phyloP scores from a whole-genome alignment of 1,140 invertebrate genomes.

The Ylistrum balloti region DNA sequence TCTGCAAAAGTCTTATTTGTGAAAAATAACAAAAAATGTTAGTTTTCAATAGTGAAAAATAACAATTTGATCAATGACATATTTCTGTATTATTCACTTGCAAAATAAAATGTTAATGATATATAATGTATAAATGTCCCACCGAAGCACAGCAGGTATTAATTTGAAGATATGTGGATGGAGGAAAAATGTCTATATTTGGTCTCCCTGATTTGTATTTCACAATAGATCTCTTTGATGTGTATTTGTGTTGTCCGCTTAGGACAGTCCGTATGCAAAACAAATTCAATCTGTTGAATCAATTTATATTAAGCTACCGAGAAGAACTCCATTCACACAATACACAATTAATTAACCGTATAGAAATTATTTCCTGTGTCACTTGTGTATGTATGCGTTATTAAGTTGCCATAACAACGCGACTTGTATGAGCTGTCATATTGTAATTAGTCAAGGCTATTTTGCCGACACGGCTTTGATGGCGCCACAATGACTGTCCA shows the following conservation, averaged over 20 bases:
- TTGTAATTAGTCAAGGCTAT: not conserved
- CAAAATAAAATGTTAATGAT: too few species aligned
- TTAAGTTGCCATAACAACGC: not conserved
- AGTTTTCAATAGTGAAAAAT: too few species aligned
- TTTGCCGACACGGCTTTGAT: constrained; percentile 1
- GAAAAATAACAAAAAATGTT: too few species aligned
- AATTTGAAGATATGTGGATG: not conserved
- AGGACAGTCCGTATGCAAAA: not conserved
- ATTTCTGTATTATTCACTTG: too few species aligned
- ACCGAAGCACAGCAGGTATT: not conserved
- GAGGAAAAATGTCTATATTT: not conserved
- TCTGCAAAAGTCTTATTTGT: too few species aligned
- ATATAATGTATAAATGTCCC: too few species aligned
- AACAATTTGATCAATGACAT: too few species aligned
- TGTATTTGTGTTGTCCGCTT: not conserved
- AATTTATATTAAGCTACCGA: not conserved
- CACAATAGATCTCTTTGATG: not conserved
- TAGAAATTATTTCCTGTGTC: constrained; percentile 5
- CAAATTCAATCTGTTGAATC: not conserved
- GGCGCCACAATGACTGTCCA: not conserved
- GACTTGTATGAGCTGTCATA: not conserved
- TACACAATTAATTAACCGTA: not conserved
- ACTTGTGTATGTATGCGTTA: not conserved
- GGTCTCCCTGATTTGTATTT: not conserved
- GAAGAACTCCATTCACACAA: not conserved